A percentile compares a stretch with the other conserved stretches of the same genome.
phyloP scores from a whole-genome alignment of 23 tunicate species.

The Clavelina lepadiformis region DNA sequence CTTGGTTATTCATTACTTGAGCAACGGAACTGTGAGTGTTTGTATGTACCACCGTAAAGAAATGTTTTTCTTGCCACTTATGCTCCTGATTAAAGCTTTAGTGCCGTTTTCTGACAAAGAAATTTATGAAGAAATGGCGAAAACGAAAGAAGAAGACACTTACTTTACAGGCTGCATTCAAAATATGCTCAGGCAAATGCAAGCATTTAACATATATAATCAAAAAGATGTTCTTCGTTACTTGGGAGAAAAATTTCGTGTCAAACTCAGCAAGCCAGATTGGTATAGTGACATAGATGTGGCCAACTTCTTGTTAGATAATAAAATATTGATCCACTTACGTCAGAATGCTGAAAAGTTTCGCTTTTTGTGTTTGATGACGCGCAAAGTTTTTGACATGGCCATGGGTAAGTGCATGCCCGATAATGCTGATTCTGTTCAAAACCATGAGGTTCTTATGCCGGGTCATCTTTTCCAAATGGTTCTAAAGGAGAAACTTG shows the following conservation, averaged over 20 bases:
- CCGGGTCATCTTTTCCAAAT: constrained; percentile 87
- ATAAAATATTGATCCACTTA: constrained; percentile 61
- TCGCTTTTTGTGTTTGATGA: constrained; percentile 61
- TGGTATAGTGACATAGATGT: constrained; percentile 63
- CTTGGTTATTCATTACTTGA: constrained; percentile 64
- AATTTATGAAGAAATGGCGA: constrained; percentile 57
- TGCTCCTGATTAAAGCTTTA: constrained; percentile 62
- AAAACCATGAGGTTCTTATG: constrained; percentile 72
- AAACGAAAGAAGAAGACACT: constrained; percentile 58
- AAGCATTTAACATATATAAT: constrained; percentile 18
- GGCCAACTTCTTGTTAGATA: constrained; percentile 34
- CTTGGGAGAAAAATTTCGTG: constrained; percentile 65
- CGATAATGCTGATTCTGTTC: constrained; percentile 75
- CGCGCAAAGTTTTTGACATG: constrained; percentile 64
- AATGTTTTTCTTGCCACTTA: constrained; percentile 71
- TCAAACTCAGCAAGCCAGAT: constrained; percentile 40
- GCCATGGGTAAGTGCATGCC: constrained; percentile 74
- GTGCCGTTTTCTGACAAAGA: constrained; percentile 46
- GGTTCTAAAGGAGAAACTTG: constrained; percentile 57
- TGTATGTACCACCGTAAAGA: constrained; percentile 54
- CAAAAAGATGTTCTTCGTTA: constrained; percentile 41
- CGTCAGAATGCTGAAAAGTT: constrained; percentile 63
- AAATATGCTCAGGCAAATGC: constrained; percentile 70
- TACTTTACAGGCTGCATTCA: constrained; percentile 70
- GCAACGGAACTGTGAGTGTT: constrained; percentile 50